Evolutionary conservation across 2,888 invertebrate species (phyloP), one percentile per base, ranked within the genome.

Genomic region (Drosophila kuntzei): DNA sequence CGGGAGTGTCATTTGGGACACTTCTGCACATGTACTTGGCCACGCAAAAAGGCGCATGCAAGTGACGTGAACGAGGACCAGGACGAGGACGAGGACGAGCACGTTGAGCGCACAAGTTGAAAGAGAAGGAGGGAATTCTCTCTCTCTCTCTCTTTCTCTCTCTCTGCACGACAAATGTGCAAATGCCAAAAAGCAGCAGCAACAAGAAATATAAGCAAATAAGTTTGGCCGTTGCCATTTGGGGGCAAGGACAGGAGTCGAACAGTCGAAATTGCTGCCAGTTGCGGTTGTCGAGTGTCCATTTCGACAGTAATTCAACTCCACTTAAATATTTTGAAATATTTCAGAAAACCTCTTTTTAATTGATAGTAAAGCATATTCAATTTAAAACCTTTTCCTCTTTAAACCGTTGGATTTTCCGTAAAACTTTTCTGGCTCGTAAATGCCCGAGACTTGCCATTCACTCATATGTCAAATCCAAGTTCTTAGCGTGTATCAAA

Each of bases 31-130:
- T 76, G 55, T 64, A 89, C 89, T 83, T 85, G 88, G 68, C 68
- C 70, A 89, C 79, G 86, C 83, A 83, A 83, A 89, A 89, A 76
- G 88, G 85, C 86, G 85, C 68, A 89, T 88, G 83, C 71, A 79
- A 89, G 86, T 87, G 83, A 81, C 86, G 79, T 65, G 76, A 65
- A 60, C 51, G 55, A 59, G 53, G 14, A 59, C 18, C 44, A 62
- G 32, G n/a, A 50, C 18, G 53, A 61, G 36, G 22, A 18, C 36
- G 25, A 51, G 44, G 2, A 27, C 51, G 14, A 46, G 49, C 6
- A 14, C 29, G 16, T 12, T 32, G 18, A 18, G 47, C 18, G 5
- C 7, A 34, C 20, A 22, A 63, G 44, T 22, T 43, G 51, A 9
- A 12, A 27, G 11, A 2, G 27, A 9, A 25, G 1, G 16, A 36